Conservation (phyloP, 2,888 invertebrate genomes). For the Clistopyga incitator region DNA sequence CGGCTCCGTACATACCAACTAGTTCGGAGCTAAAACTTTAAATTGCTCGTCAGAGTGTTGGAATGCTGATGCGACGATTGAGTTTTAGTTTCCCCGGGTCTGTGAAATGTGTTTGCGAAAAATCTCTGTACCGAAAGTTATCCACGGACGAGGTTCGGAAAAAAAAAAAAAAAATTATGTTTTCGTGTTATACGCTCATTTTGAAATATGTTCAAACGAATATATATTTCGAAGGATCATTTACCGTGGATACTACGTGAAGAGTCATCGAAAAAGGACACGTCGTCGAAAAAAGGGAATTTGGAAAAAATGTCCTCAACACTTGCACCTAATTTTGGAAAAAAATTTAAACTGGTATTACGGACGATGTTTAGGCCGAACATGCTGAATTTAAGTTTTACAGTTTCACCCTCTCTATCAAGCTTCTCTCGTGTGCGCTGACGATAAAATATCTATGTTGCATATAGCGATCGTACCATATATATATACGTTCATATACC, state of each 20-base stretch:
- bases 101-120: background rate
- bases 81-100: background rate
- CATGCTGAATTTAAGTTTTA: constrained; percentile 38
- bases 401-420: constrained; percentile 31
- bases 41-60: constrained; percentile 47
- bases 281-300: no score
- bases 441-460: constrained; percentile 59
- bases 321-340: no score
- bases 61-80: background rate
- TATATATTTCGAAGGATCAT: no score
- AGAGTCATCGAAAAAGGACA: no score
- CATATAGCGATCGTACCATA: background rate
- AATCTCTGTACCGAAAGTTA: no score
- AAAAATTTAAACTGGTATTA: background rate
- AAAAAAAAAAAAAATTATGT: no score
- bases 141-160: no score
- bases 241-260: no score
- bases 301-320: no score
- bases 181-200: no score
- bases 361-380: background rate
- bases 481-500: constrained; percentile 11
- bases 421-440: constrained; percentile 40
- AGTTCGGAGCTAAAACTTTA: constrained; percentile 18
- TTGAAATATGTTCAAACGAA: no score
- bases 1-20: background rate